These are phyloP conservation scores for Chascanopsetta lugubris DNA, from an alignment of 2,113 vertebrate species.

Conservation along the genomic window DNA sequence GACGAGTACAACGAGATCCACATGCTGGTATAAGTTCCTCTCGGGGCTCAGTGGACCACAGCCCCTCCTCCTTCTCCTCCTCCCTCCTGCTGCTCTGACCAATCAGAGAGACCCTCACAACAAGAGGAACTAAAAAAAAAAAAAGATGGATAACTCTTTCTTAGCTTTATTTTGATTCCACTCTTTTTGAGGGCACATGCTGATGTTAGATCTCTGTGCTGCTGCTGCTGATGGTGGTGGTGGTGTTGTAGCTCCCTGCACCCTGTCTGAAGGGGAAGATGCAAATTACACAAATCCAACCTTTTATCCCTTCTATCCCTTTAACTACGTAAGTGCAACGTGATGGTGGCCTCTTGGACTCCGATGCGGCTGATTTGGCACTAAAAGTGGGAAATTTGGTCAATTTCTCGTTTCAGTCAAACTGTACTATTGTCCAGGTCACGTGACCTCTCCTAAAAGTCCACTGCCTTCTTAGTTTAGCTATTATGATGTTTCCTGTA, in stretches of 20 bases:
- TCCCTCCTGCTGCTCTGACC: constrained; percentile 16
- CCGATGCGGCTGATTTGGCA: constrained; percentile 19
- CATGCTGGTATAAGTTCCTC: constrained; percentile 92
- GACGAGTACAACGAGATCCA: constrained; percentile 98
- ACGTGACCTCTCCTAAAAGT: constrained; percentile 21
- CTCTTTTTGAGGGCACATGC: constrained; percentile 6
- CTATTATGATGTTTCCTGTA: background rate
- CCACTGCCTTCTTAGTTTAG: constrained; percentile 42
- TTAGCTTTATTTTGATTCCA: constrained; percentile 37
- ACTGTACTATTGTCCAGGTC: background rate
- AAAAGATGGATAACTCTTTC: constrained; percentile 26
- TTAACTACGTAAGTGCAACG: constrained; percentile 68
- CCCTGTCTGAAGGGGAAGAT: background rate
- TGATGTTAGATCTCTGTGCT: constrained; percentile 29
- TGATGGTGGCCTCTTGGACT: constrained; percentile 17
- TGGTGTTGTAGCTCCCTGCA: constrained; percentile 34
- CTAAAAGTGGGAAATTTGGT: background rate
- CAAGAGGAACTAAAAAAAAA: constrained; percentile 14
- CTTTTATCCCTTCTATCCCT: constrained; percentile 46
- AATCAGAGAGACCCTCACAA: constrained; percentile 8
- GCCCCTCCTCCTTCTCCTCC: too few species aligned
- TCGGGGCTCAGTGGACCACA: background rate
- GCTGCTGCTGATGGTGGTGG: constrained; percentile 5
- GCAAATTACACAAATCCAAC: constrained; percentile 3
- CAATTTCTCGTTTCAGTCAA: constrained; percentile 11